phyloP scores from a whole-genome alignment of 2,888 invertebrate genomes.

The Stramonita haemastoma region DNA sequence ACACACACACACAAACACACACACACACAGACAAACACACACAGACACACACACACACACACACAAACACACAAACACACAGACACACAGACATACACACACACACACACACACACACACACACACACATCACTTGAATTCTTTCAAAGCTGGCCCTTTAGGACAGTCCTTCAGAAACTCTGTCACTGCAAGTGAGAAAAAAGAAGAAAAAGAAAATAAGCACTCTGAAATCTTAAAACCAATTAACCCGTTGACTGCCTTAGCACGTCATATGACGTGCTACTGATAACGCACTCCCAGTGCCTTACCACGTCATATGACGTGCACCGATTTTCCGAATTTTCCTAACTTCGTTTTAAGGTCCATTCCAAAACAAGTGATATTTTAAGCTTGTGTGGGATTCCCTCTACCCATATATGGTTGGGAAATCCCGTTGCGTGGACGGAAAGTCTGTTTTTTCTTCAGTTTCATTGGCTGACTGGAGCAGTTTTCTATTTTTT shows the following conservation, averaged over 20 bases:
- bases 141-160: conserved; percentile 72
- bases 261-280: no score
- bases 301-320: no score
- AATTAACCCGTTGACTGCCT: background rate
- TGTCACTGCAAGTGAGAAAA: conserved; percentile 66
- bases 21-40: background rate
- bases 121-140: conserved; percentile 68
- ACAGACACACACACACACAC: background rate
- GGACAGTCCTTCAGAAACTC: conserved; percentile 70
- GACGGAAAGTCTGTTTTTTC: no score
- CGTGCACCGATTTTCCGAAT: no score
- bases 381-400: no score
- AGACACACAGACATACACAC: background rate
- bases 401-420: no score
- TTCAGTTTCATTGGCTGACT: no score
- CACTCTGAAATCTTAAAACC: background rate
- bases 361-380: no score
- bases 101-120: background rate
- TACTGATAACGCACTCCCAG: no score
- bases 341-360: no score
- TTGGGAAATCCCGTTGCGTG: no score
- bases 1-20: conserved; percentile 11
- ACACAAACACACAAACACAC: background rate
- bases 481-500: no score
- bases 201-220: background rate